A percentile compares a stretch with the other conserved stretches of the same genome.
Evolutionary conservation across 2,113 vertebrate species (phyloP).

Genomic region (Menidia beryllina): DNA sequence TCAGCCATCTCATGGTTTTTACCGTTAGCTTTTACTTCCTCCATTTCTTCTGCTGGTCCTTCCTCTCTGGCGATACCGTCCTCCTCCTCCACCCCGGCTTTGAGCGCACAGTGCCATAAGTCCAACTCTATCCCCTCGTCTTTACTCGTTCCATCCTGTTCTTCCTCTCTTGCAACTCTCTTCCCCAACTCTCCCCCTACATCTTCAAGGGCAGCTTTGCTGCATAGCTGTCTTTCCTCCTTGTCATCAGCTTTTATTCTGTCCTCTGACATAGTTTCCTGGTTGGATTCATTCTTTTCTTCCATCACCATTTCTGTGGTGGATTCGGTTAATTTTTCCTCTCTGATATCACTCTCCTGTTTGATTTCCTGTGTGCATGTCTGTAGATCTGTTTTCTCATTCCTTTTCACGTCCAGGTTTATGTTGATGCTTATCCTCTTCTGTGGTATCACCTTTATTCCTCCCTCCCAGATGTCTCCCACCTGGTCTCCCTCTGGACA

Average conservation of each 20-base stretch:
- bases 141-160: neutral
- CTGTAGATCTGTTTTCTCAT: conserved; percentile 25
- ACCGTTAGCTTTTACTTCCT: neutral
- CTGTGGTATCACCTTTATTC: conserved; percentile 81
- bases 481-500: conserved; percentile 51
- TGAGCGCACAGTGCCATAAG: conserved; percentile 48
- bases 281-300: conserved; percentile 21
- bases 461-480: conserved; percentile 69
- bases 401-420: conserved; percentile 75
- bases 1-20: neutral
- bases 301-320: neutral
- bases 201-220: conserved; percentile 15
- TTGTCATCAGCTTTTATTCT: conserved; percentile 15
- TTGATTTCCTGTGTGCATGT: neutral
- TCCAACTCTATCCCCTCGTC: conserved; percentile 22
- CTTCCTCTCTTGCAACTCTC: neutral
- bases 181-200: neutral
- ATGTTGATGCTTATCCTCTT: conserved; percentile 97
- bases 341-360: neutral
- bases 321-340: neutral
- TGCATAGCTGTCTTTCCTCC: neutral
- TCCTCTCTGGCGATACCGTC: neutral
- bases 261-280: conserved; percentile 31
- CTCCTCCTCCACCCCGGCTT: conserved; percentile 52
- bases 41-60: neutral